phyloP scores from a whole-genome alignment of 2,797 vertebrate genomes.

The Rhinella marina region DNA sequence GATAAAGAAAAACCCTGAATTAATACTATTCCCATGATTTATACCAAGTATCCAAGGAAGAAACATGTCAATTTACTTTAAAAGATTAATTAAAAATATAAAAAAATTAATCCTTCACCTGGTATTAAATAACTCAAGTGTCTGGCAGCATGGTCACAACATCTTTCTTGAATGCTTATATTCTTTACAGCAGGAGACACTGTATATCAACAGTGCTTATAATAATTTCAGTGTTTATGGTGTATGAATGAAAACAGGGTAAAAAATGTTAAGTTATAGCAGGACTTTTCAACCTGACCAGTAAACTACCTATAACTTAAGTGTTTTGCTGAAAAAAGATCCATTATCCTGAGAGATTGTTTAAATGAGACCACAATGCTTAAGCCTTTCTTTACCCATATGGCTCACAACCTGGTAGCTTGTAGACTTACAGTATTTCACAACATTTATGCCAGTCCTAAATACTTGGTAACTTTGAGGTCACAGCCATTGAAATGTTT shows the following conservation, averaged over 20 bases:
- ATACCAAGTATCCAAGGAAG: too few species aligned
- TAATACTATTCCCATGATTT: too few species aligned
- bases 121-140: not conserved
- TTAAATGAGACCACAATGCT: not conserved
- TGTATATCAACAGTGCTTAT: not conserved
- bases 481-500: conserved; percentile 29
- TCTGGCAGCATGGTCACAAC: not conserved
- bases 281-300: not conserved
- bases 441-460: conserved; percentile 5
- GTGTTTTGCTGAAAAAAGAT: not conserved
- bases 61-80: too few species aligned
- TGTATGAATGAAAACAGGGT: not conserved
- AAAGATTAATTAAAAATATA: too few species aligned
- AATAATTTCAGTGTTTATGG: not conserved
- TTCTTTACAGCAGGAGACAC: not conserved
- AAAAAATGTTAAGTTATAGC: not conserved
- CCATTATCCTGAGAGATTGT: not conserved
- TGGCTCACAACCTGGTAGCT: not conserved
- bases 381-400: not conserved
- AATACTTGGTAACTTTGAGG: not conserved
- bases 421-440: not conserved
- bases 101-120: too few species aligned
- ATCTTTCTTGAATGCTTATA: not conserved
- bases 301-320: not conserved
- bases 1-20: too few species aligned